Evolutionary conservation across 64 coral and sea anemone species (phyloP), one percentile per base, ranked within the genome.

Genomic region (Cladopsammia gracilis): DNA sequence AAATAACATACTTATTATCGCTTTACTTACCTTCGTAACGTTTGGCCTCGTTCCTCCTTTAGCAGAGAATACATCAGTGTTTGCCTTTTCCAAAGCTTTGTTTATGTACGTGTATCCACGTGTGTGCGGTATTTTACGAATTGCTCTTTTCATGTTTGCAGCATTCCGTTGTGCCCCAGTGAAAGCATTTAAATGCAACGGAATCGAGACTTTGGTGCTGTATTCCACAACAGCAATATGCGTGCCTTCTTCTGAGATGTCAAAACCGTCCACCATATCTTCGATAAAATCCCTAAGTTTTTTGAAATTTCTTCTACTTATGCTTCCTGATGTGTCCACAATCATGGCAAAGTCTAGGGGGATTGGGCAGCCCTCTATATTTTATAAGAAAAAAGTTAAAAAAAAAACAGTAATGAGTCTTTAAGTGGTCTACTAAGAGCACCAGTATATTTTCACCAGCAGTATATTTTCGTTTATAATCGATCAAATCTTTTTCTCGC

Each of bases 271-370:
- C 6, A 96, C 47, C 5, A 96, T 47, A 0, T 64, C 16, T 50
- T 92, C 65, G 1, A 78, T 59, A 15, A 96, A 96, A 0, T 42
- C 7, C 15, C 15, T 51, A 6, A 92, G 42, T 19, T 47, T 74
- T 20, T 1, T 2, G 53, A 85, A 96, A 16, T 89, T 58, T 19
- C 46, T 56, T 1, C 16, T 56, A 8, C 89, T 58, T 44, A 96
- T 88, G 76, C 94, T 96, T 4, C 89, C 89, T 4, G 94, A 96
- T 1, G 82, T 19, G 24, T 96, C 94, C 6, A 96, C 50, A 16
- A 96, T 51, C 53, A 92, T 43, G 8, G 82, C 94, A 88, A 96
- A 67, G 53, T 96, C 94, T 1, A 88, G 5, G 0, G 83, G 83
- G 13, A 78, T 65, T 10, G 56, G 52, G 48, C 91, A 93, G 12